Evolutionary conservation across 2,888 invertebrate species (phyloP), one percentile per base, ranked within the genome.

Genomic region (Acanthacorydalis orientalis): DNA sequence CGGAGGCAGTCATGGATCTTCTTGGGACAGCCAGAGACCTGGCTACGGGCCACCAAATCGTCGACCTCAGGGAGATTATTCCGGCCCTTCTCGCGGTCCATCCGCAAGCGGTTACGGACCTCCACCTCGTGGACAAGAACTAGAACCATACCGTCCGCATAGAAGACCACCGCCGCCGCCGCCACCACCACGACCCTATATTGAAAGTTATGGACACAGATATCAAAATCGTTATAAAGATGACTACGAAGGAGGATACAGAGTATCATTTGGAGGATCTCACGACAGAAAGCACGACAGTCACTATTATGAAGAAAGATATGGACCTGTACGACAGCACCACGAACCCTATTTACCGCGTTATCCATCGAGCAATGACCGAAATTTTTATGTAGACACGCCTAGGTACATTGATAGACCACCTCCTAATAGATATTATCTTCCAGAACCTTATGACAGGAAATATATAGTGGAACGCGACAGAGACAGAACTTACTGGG

Each of bases 401-500:
- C 37, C 45, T n/a, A 31, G 33, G 38, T 31, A 15, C 12, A 33
- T 44, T 44, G 14, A 31, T 46, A 41, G 33, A 34, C 48, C 49
- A 34, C 32, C 34, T 31, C 37, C 4, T 14, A 43, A 48, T 31
- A 9, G 40, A 31, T 46, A 47, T 43, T 47, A 48, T 31, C 48
- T 43, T 34, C 45, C 49, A 34, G 53, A 50, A 44, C 52, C 53
- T 37, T 55, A 54, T 46, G 53, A 57, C 49, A 51, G 52, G 47
- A 57, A 55, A 46, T 56, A 56, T 38, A 53, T 52, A 46, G 39
- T 44, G 1, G 55, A 57, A 12, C 49, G 57, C 40, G 54, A 63
- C 48, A 57, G 53, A 46, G 55, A 58, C 50, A 50, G 53, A 31
- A 52, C 53, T 44, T 59, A 61, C 49, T 62, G 63, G 57, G 62